Conservation (phyloP, 2,113 vertebrate genomes). For the Daubentonia madagascariensis region DNA sequence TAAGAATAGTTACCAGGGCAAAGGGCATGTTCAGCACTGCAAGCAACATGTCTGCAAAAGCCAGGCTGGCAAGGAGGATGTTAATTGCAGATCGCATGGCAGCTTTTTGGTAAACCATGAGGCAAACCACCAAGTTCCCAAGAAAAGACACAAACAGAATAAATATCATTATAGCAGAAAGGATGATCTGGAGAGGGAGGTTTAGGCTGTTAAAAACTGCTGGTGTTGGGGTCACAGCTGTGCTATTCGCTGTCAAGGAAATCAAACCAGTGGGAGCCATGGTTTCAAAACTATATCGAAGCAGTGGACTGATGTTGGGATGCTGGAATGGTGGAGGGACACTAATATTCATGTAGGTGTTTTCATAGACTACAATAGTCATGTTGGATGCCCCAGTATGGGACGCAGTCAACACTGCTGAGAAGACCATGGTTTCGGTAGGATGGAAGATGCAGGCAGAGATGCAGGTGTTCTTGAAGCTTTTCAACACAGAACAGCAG, state of each 20-base stretch:
- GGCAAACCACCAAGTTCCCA: slow-evolving; percentile 96
- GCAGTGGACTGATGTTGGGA: slow-evolving; percentile 75
- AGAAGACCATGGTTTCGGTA: slow-evolving; percentile 88
- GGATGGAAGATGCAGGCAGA: slow-evolving; percentile 52
- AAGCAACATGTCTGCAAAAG: slow-evolving; percentile 97
- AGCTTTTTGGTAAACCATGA: slow-evolving; percentile 98
- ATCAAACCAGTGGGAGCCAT: slow-evolving; percentile 80
- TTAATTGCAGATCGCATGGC: slow-evolving; percentile 99
- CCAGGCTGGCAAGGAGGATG: slow-evolving; percentile 96
- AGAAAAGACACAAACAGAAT: slow-evolving; percentile 93
- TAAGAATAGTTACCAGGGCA: slow-evolving; percentile 92
- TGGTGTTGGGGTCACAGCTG: slow-evolving; percentile 77
- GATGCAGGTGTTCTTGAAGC: slow-evolving; percentile 69
- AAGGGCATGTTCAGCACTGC: slow-evolving; percentile 97
- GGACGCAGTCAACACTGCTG: slow-evolving; percentile 81
- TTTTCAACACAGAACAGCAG: slow-evolving; percentile 76
- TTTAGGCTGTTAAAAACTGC: slow-evolving; percentile 84
- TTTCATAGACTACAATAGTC: slow-evolving; percentile 86
- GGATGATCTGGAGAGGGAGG: slow-evolving; percentile 93
- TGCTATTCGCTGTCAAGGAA: slow-evolving; percentile 77
- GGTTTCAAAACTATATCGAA: slow-evolving; percentile 79
- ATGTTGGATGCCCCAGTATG: slow-evolving; percentile 83
- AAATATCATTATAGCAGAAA: slow-evolving; percentile 90
- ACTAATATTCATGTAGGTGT: slow-evolving; percentile 86
- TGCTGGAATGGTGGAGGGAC: slow-evolving; percentile 79